phyloP scores from a whole-genome alignment of 2,113 vertebrate species.

The Crotalus viridis region DNA sequence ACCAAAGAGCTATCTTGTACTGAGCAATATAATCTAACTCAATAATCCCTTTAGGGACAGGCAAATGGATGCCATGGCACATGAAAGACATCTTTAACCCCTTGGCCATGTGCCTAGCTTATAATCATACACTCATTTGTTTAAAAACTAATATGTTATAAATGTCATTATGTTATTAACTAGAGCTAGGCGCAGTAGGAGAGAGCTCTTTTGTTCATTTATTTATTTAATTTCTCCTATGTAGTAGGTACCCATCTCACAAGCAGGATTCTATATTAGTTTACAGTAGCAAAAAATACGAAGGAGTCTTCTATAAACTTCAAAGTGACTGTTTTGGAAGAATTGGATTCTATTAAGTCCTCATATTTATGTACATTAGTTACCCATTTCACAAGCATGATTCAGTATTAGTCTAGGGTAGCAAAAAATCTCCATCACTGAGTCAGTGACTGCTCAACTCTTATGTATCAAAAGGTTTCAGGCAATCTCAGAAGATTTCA shows the following conservation, averaged over 20 bases:
- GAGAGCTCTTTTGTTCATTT: background rate
- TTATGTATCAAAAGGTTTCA: background rate
- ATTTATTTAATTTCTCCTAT: background rate
- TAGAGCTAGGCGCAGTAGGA: background rate
- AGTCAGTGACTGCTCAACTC: background rate
- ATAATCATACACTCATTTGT: background rate
- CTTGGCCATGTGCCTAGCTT: background rate
- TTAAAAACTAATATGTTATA: background rate
- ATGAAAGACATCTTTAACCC: background rate
- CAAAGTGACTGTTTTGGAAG: background rate
- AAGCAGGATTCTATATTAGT: background rate
- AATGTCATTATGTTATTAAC: background rate
- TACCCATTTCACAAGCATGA: background rate
- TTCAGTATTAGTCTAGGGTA: background rate
- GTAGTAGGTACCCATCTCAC: background rate
- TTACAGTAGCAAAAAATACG: background rate
- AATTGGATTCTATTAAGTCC: background rate
- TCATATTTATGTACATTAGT: background rate
- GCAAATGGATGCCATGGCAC: background rate
- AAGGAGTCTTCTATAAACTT: background rate
- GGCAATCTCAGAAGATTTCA: background rate
- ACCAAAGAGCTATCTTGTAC: background rate
- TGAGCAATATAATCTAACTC: background rate
- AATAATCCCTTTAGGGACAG: background rate
- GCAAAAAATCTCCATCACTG: background rate